Base-by-base conservation (phyloP, 2,888 invertebrate species). In the Alentia gelatinosa region DNA sequence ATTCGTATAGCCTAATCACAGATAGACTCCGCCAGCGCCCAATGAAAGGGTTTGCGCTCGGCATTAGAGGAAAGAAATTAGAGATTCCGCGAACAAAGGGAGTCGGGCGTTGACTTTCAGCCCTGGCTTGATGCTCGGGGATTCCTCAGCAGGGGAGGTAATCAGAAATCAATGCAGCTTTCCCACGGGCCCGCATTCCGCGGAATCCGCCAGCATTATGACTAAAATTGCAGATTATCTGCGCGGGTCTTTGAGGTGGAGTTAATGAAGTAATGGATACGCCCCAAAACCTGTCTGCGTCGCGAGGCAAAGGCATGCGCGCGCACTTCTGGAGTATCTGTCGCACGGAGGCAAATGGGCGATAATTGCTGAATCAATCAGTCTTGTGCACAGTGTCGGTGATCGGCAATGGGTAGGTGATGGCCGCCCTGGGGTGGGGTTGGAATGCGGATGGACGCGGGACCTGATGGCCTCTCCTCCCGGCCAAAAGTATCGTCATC, bases 351-450 rank as follows among this genome's bases (percentile, higher is more conserved):
- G 68, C 26, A 68, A 68, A 56, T 56, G 68, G 68, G 63, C 26
- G 68, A 68, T 68, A 68, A 68, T 26, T n/a, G 68, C n/a, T 30
- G 68, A 68, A 68, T 68, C 68, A 68, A 68, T 68, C 68, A 68
- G 68, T 12, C 30, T 19, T 26, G 68, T 26, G 26, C 5, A 30
- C 47, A 47, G 47, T 47, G 47, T 19, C 19, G 9, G 47, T 7
- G 47, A 19, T 12, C 47, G 7, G 47, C 47, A 68, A 68, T 68
- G 68, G 12, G 33, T 68, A 26, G 33, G 56, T 56, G n/a, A n/a
- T n/a, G 47, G 47, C 47, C 9, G 47, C 19, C 47, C 9, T 19
- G 9, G 47, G 47, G 19, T 7, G 47, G 47, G 47, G 47, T 47
- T 47, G 19, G 19, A 19, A 7, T 19, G 9, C 47, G 19, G 7